Evolutionary conservation across 2,888 invertebrate genomes (phyloP).

Genomic region (Campaea margaritaria): DNA sequence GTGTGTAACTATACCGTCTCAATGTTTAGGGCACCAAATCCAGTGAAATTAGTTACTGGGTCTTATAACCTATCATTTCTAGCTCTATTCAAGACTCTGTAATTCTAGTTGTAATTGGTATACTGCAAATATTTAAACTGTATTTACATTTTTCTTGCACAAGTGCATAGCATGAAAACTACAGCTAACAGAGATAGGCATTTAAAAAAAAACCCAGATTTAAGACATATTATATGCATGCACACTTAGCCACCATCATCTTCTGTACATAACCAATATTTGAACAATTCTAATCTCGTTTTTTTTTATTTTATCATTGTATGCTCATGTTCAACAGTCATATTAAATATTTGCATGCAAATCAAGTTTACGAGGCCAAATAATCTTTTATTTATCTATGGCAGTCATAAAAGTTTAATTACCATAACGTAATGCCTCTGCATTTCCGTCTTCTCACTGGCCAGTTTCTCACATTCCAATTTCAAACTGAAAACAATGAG

Average conservation of each 20-base stretch:
- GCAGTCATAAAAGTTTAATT: slow-evolving; percentile 62
- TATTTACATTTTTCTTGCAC: too few relatives aligned
- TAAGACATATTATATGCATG: slow-evolving; percentile 34
- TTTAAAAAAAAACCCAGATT: slow-evolving; percentile 11
- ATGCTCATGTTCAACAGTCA: slow-evolving; percentile 43
- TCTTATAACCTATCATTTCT: too few relatives aligned
- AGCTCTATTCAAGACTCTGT: too few relatives aligned
- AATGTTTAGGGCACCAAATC: too few relatives aligned
- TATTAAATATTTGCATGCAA: slow-evolving; percentile 49
- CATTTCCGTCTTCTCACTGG: slow-evolving; percentile 99
- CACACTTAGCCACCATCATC: slow-evolving; percentile 41
- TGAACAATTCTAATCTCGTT: slow-evolving; percentile 45
- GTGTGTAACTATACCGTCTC: too few relatives aligned
- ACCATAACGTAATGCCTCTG: slow-evolving; percentile 99
- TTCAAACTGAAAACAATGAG: slow-evolving; percentile 89
- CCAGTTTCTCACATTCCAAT: slow-evolving; percentile 98
- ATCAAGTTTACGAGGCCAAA: slow-evolving; percentile 45
- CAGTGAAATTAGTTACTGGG: too few relatives aligned
- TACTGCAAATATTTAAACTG: too few relatives aligned
- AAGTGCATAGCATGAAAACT: too few relatives aligned
- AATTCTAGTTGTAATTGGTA: too few relatives aligned
- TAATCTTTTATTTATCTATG: slow-evolving; percentile 40
- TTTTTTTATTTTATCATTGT: slow-evolving; percentile 48
- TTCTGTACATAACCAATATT: slow-evolving; percentile 50
- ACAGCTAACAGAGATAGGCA: too few relatives aligned